These are phyloP conservation scores for Odontocolon sp. DNA, from an alignment of 2,888 invertebrate genomes.

Conservation along the genomic window DNA sequence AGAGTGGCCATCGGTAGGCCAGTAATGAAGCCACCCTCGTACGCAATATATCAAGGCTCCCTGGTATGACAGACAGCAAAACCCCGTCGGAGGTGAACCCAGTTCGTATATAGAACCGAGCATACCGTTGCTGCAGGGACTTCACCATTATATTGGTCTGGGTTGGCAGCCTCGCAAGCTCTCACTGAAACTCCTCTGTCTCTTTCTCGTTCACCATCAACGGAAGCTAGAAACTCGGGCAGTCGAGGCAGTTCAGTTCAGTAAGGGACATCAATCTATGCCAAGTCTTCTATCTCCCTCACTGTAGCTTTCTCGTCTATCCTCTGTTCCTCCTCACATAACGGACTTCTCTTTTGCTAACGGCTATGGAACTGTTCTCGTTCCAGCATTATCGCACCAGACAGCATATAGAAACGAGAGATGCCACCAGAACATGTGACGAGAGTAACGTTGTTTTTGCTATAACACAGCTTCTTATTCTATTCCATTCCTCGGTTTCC, in stretches of 20 bases:
- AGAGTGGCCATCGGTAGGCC: conserved; percentile 61
- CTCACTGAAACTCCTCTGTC: conserved; percentile 16
- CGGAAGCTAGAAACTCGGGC: conserved; percentile 61
- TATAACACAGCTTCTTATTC: conserved; percentile 16
- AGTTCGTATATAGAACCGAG: conserved; percentile 26
- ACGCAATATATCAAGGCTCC: conserved; percentile 68
- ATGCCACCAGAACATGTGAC: conserved; percentile 36
- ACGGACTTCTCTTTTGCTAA: conserved; percentile 24
- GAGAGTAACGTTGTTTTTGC: conserved; percentile 44
- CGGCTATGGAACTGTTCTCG: conserved; percentile 38
- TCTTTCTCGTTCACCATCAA: conserved; percentile 28
- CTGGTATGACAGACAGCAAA: conserved; percentile 68
- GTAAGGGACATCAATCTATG: conserved; percentile 69
- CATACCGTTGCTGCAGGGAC: conserved; percentile 31
- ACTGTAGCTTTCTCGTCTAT: conserved; percentile 41
- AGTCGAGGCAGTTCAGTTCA: conserved; percentile 32
- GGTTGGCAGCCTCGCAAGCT: conserved; percentile 8
- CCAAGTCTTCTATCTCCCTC: conserved; percentile 56
- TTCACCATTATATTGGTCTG: conserved; percentile 2
- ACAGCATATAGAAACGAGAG: conserved; percentile 12
- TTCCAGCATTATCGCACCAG: conserved; percentile 17
- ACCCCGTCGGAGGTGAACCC: conserved; percentile 19
- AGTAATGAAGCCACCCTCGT: conserved; percentile 64
- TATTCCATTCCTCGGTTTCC: conserved; percentile 5
- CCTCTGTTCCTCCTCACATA: conserved; percentile 35